These are phyloP conservation scores for Drosophila mauritiana DNA, from an alignment of 1,140 invertebrate species.

Conservation along the genomic window DNA sequence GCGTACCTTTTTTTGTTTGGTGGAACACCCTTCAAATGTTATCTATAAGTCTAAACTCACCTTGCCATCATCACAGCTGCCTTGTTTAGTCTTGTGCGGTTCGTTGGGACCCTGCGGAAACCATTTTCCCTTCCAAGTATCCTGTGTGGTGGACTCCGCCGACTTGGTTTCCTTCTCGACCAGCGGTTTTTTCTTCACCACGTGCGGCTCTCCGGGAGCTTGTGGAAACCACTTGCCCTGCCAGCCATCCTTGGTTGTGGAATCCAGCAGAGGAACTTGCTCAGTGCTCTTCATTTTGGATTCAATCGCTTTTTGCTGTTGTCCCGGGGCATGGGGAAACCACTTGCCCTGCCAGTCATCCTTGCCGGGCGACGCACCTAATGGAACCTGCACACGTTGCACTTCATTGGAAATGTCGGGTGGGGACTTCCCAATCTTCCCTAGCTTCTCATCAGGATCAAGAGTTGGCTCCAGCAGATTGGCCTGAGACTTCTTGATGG, in stretches of 20 bases:
- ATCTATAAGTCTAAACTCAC: constrained; percentile 83
- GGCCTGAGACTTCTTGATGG: constrained; percentile 60
- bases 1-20: background rate
- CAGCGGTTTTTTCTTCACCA: background rate
- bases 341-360: constrained; percentile 17
- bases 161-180: background rate
- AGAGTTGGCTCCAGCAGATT: constrained; percentile 30
- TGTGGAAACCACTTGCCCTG: constrained; percentile 25
- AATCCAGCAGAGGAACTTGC: too few species aligned
- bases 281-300: background rate
- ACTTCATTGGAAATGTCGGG: constrained; percentile 13
- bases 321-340: constrained; percentile 60
- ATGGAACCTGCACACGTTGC: constrained; percentile 33
- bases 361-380: constrained; percentile 10
- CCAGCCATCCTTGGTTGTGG: constrained; percentile 10
- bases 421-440: constrained; percentile 41
- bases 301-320: constrained; percentile 11
- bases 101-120: constrained; percentile 60
- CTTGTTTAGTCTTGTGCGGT: constrained; percentile 8
- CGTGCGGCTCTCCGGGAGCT: constrained; percentile 7
- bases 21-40: background rate
- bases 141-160: background rate
- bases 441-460: constrained; percentile 31
- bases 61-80: constrained; percentile 90
- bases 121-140: constrained; percentile 61